Evolutionary conservation across 1,140 invertebrate genomes (phyloP).

Genomic region (Tetramorium alpestre): DNA sequence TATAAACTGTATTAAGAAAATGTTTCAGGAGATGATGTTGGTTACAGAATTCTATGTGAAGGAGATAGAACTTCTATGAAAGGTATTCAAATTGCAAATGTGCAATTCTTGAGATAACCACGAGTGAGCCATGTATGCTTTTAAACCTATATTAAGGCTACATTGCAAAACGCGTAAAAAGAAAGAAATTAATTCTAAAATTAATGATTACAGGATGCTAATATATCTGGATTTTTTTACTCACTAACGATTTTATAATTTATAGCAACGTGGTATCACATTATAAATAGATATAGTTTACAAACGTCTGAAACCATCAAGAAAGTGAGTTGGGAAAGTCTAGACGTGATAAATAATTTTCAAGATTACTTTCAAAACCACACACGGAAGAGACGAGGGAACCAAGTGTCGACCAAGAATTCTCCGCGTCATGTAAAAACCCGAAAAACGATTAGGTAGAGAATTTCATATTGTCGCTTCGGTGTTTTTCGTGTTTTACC

Average conservation of each 20-base stretch:
- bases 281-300: not conserved
- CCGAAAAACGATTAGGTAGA: not conserved
- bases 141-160: too few relatives aligned
- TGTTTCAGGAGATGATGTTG: conserved; percentile 21
- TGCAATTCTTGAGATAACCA: conserved; percentile 8
- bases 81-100: conserved; percentile 51
- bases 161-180: not conserved
- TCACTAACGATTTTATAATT: not conserved
- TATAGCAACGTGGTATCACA: not conserved
- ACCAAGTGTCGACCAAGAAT: not conserved
- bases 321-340: not conserved
- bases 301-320: not conserved
- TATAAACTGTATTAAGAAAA: conserved; percentile 31
- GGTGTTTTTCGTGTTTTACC: not conserved
- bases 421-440: not conserved
- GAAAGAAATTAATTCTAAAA: not conserved
- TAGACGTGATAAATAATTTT: not conserved
- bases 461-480: conserved; percentile 13
- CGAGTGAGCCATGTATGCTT: not conserved
- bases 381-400: not conserved
- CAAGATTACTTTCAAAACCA: not conserved
- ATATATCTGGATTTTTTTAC: not conserved
- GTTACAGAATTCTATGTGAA: not conserved
- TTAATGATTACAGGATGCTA: not conserved
- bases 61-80: conserved; percentile 1